Evolutionary conservation across 2,113 vertebrate species (phyloP), one percentile per base, ranked within the genome.

Genomic region (Pelecanus crispus): DNA sequence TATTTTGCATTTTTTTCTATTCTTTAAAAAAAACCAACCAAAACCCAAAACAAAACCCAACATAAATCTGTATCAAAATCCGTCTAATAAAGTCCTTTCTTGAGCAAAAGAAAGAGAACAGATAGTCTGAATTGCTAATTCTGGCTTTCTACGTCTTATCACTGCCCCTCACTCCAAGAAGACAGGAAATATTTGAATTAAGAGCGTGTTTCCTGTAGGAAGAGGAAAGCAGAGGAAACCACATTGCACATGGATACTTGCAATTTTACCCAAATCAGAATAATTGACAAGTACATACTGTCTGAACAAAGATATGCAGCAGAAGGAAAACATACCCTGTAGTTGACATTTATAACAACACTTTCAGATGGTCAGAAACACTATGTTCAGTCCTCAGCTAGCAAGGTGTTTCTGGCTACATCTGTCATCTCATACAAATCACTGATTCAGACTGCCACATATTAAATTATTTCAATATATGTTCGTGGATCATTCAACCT

Each of bases 321-420:
- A 94, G 49, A 94, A 94, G 68, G 78, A 66, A 95, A 88, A 52
- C 52, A 86, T 5, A 93, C 45, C 82, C 80, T 67, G 47, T 25
- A n/a, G 1, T 0, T 91, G 77, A 63, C 80, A 87, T 86, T 80
- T 81, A 3, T 72, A 85, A 58, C 44, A 75, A 44, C 61, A 66
- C 25, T 72, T 95, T 95, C 62, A 94, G 56, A 80, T 55, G 83
- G 79, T 89, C 92, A 88, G 70, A 92, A 96, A 92, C 59, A 55
- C 70, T 68, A 5, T 21, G 34, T 70, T 87, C 91, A 85, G 70
- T 53, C 71, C 74, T 94, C 81, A 82, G 44, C 70, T 77, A 75
- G 49, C 59, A 86, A 94, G 96, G 88, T 94, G 86, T 96, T 89
- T 87, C 77, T 75, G 91, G 61, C 77, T 81, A 61, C 83, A 75